phyloP scores from a whole-genome alignment of 1,140 invertebrate genomes.

The Drosophila azteca region DNA sequence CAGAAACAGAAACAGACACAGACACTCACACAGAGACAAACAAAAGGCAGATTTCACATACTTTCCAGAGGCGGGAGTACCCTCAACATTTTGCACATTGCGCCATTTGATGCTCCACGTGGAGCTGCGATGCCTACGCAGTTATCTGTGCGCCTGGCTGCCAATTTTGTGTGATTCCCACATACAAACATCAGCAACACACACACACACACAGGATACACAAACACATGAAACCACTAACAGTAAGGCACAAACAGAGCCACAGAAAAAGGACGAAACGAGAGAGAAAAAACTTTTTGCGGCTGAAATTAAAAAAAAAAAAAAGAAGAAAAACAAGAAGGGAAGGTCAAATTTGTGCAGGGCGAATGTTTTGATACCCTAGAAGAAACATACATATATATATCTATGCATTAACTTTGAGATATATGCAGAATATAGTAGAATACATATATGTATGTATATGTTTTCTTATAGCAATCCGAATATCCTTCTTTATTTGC shows the following conservation, averaged over 20 bases:
- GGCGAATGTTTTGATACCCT: not conserved
- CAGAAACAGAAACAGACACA: slow-evolving; percentile 6
- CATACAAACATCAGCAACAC: slow-evolving; percentile 42
- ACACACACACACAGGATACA: slow-evolving; percentile 18
- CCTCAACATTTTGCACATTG: slow-evolving; percentile 41
- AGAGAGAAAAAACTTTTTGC: slow-evolving; percentile 43
- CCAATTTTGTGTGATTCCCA: slow-evolving; percentile 50
- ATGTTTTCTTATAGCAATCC: too few species aligned
- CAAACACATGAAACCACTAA: not conserved
- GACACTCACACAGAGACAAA: slow-evolving; percentile 5
- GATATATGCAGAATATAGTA: too few species aligned
- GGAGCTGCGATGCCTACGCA: slow-evolving; percentile 42
- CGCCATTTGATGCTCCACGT: slow-evolving; percentile 22
- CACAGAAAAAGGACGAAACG: slow-evolving; percentile 23
- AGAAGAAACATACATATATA: too few species aligned
- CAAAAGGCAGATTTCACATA: slow-evolving; percentile 21
- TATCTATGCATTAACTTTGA: too few species aligned
- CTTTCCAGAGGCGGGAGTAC: slow-evolving; percentile 7
- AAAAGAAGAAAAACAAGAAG: slow-evolving; percentile 19
- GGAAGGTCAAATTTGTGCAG: not conserved
- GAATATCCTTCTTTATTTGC: too few species aligned
- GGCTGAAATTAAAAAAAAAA: slow-evolving; percentile 48
- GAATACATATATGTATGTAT: too few species aligned
- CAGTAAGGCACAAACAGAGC: slow-evolving; percentile 16
- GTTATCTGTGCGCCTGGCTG: slow-evolving; percentile 66